A percentile compares a stretch with the other conserved stretches of the same genome.
These are phyloP conservation scores for Thymelicus acteon DNA, from an alignment of 2,888 invertebrate species.

Conservation along the genomic window DNA sequence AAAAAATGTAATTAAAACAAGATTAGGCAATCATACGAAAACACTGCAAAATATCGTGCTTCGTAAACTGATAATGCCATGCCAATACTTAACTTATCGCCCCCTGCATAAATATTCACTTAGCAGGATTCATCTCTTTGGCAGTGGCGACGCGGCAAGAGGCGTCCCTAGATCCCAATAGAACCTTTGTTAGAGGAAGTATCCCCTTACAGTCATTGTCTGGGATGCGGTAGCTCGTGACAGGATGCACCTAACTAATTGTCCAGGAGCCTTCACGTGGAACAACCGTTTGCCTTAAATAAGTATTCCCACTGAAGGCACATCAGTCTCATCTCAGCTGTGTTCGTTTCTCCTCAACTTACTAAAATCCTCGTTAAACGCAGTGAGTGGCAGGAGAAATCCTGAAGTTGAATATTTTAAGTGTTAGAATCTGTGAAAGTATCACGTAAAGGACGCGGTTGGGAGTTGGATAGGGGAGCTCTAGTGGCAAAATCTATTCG, in stretches of 20 bases:
- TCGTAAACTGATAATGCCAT: no score
- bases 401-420: not conserved
- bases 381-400: constrained; percentile 20
- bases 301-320: constrained; percentile 62
- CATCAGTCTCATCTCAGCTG: constrained; percentile 63
- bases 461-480: not conserved
- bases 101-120: constrained; percentile 10
- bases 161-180: constrained; percentile 64
- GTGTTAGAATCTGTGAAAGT: constrained; percentile 9
- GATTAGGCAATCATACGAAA: no score
- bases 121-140: constrained; percentile 47
- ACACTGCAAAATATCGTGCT: no score
- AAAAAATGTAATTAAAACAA: no score
- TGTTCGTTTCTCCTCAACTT: constrained; percentile 45
- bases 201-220: constrained; percentile 80
- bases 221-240: constrained; percentile 58
- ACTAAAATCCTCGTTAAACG: constrained; percentile 40
- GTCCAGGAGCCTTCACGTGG: constrained; percentile 69
- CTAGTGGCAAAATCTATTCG: not conserved
- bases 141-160: constrained; percentile 50
- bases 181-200: constrained; percentile 79
- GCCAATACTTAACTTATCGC: not conserved
- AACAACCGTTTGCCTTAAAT: constrained; percentile 74
- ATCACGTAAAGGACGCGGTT: not conserved
- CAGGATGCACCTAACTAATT: constrained; percentile 74